Evolutionary conservation across 2,113 vertebrate genomes (phyloP), one percentile per base, ranked within the genome.

Genomic region (Calonectris borealis): DNA sequence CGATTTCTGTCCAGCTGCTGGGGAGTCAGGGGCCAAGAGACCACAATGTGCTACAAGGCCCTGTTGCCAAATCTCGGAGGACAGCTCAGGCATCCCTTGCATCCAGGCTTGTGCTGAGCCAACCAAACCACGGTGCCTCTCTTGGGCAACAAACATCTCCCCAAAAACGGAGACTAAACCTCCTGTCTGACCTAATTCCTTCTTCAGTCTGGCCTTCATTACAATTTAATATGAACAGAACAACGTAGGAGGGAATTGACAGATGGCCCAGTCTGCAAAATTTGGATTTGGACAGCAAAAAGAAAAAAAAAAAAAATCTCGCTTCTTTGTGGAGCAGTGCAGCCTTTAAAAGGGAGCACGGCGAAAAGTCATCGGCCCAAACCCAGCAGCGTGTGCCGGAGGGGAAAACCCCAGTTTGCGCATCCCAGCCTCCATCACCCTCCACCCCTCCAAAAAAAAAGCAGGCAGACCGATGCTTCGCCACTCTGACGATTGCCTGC

Each of bases 231-330:
- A 95, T 85, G 88, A 97, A 91, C 95, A 94, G 93, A 95, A 95
- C 87, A 94, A 96, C 46, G 85, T 96, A 97, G 94, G 94, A 97
- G 91, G 93, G 94, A 97, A 95, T 85, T 97, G 94, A 97, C 95
- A 97, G 95, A 95, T 93, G 95, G 93, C 88, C 94, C 88, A 94
- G 96, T 96, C 95, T 95, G 86, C 86, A 97, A 97, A 97, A 91
- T 94, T 95, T 91, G 95, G 90, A 96, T 90, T 87, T 94, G 91
- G 93, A 94, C 71, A 80, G 81, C 8, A 90, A 88, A 95, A 88
- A 75, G 6, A 55, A 71, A 82, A 76, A 71, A 71, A 82, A 76
- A 71, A 54, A 61, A 31, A 76, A n/a, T 22, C 42, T 82, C 9
- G 0, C 34, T 60, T 61, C 69, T 91, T 69, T 69, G 46, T 34